Evolutionary conservation across 2,888 invertebrate species (phyloP), one percentile per base, ranked within the genome.

Genomic region (Balanococcus diminutus): DNA sequence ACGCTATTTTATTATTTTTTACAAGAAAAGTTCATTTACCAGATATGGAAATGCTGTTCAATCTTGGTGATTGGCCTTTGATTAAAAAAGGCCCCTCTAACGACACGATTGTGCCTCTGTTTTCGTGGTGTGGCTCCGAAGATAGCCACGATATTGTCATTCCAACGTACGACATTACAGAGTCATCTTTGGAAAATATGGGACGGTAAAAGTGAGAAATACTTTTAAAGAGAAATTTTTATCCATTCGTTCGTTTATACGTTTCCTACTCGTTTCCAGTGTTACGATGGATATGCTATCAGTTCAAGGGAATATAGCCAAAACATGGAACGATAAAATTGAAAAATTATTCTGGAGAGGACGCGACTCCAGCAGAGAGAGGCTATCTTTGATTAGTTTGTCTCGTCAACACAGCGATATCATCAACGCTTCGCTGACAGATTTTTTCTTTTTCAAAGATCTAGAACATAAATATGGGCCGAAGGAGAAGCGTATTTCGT

Each of bases 21-120:
- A 90, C 94, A 16, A 92, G 97, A 88, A 96, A 97, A 92, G 94
- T 95, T 28, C 88, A 91, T 28, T 90, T 98, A 85, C 97, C 98
- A 4, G 95, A 98, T 90, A 91, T 96, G 88, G 98, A 98, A 90
- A 93, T 98, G 89, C 94, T 98, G 88, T 92, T 96, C 81, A 99
- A 98, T 91, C 92, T 98, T 16, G 98, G 98, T 19, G 98, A 99
- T 90, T 98, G 98, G 98, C 98, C 98, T 0, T 90, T 98, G 31
- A 85, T 85, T 11, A 75, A 75, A 6, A 79, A 79, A 36, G 93
- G 94, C 1, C 89, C 90, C 22, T 89, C 90, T 87, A 46, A 2
- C 6, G 42, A 67, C 3, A 72, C 36, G 2, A 90, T 92, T 0
- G 92, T 94, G 87, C 98, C 98, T 1, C 93, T 99, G 87, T 95